Evolutionary conservation across 2,797 vertebrate species (phyloP), one percentile per base, ranked within the genome.

Genomic region (Merluccius polli): DNA sequence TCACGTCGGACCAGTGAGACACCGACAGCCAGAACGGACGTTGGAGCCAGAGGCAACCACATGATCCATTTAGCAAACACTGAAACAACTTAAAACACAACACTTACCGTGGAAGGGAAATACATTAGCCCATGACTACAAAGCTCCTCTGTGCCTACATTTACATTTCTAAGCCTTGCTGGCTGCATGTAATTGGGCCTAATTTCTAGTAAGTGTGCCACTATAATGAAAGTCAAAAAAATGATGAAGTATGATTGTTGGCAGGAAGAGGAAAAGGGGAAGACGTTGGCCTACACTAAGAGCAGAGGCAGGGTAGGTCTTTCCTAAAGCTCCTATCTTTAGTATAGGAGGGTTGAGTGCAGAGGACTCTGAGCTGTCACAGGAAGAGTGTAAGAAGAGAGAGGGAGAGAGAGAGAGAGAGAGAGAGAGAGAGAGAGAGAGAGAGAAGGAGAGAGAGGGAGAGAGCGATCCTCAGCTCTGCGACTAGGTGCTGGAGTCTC

Each of bases 1-100:
- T 83, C 77, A 13, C 67, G 75, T 8, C 21, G 21, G 77, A 41
- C 73, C 24, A 24, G 76, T 27, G 18, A 86, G 83, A 90, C 84
- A 88, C 81, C 71, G 29, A 84, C 85, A 87, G 86, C 81, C 75
- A 36, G 75, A 76, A 87, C 83, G 83, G 79, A 82, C 79, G 75
- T 73, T 75, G 82, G 72, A 72, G 15, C 16, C 32, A 36, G 31
- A n/a, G 2, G 24, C 21, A 44, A 10, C 65, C 52, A 24, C 9
- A 0, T 2, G n/a, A 12, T 65, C 59, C 59, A 4, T 24, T 65
- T 3, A 12, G 27, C 59, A 27, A 10, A 65, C n/a, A 59, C 21
- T 2, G n/a, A 24, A 27, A 27, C 59, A 27, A 11, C 59, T 27
- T 27, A n/a, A 59, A 24, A 59, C 52, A 65, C 59, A 65, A 11